Conservation (phyloP, 2,113 vertebrate species). For the Triplophysa rosa region DNA sequence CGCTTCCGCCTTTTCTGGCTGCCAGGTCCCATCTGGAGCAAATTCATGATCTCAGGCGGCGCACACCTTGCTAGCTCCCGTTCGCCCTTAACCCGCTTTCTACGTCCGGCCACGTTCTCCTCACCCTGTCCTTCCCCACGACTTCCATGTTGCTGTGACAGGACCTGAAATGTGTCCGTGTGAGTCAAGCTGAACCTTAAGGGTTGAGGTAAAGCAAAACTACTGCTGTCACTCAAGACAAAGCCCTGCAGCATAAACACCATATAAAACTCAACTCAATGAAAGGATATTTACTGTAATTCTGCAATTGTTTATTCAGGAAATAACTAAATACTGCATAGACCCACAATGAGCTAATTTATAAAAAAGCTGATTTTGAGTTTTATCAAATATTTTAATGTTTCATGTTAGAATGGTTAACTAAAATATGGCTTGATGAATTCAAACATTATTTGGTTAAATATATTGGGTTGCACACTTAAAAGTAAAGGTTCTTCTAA, state of each 20-base stretch:
- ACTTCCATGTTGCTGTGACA: slow-evolving; percentile 23
- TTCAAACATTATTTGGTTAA: neutral
- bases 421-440: neutral
- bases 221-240: slow-evolving; percentile 30
- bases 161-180: slow-evolving; percentile 22
- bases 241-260: neutral
- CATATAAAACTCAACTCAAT: neutral
- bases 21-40: slow-evolving; percentile 81
- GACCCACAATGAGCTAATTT: neutral
- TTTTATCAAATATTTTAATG: neutral
- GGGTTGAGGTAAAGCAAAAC: slow-evolving; percentile 24
- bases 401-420: neutral
- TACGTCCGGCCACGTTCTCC: slow-evolving; percentile 31
- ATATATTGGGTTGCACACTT: no score
- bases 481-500: no score
- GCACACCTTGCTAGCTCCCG: slow-evolving; percentile 70
- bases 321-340: neutral
- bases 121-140: slow-evolving; percentile 38
- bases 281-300: neutral
- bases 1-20: slow-evolving; percentile 79
- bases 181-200: slow-evolving; percentile 43
- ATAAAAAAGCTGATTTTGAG: neutral
- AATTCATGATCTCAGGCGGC: slow-evolving; percentile 77
- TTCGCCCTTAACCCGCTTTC: slow-evolving; percentile 46
- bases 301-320: neutral